Evolutionary conservation across 2,113 vertebrate species (phyloP).

Genomic region (Scatophagus argus): DNA sequence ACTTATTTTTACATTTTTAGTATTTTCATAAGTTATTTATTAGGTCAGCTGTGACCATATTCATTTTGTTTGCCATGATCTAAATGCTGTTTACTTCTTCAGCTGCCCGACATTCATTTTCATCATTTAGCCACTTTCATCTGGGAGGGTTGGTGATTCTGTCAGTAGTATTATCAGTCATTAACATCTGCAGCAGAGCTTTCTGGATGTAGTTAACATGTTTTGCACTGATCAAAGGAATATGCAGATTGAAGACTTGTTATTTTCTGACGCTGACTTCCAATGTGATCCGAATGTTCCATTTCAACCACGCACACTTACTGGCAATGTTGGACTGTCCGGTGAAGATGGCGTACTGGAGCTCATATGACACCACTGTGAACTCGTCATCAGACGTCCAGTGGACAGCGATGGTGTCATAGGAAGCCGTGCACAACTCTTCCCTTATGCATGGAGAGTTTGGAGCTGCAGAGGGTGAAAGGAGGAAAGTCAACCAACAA

Average conservation of each 20-base stretch:
- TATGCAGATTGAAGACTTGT: neutral
- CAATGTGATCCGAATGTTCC: neutral
- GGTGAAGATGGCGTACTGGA: constrained; percentile 97
- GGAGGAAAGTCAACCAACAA: neutral
- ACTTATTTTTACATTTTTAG: too few relatives aligned
- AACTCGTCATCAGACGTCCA: constrained; percentile 99
- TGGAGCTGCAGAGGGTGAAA: constrained; percentile 66
- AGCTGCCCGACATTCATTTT: neutral
- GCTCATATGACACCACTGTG: constrained; percentile 95
- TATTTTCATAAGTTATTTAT: too few relatives aligned
- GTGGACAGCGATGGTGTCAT: constrained; percentile 97
- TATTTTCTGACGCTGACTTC: too few relatives aligned
- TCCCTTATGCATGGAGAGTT: constrained; percentile 92
- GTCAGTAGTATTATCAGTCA: neutral
- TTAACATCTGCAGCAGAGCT: neutral
- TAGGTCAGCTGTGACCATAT: too few relatives aligned
- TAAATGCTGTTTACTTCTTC: neutral
- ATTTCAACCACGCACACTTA: constrained; percentile 82
- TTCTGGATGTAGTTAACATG: neutral
- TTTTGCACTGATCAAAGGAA: neutral
- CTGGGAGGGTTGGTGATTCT: neutral
- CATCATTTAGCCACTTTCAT: neutral
- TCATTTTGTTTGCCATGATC: too few relatives aligned
- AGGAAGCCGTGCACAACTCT: constrained; percentile 96
- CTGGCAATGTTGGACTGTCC: constrained; percentile 97